Percentiles rank a stretch among this genome's conserved stretches.
Conservation (phyloP, 2,113 vertebrate genomes). For the Okapia johnstoni region DNA sequence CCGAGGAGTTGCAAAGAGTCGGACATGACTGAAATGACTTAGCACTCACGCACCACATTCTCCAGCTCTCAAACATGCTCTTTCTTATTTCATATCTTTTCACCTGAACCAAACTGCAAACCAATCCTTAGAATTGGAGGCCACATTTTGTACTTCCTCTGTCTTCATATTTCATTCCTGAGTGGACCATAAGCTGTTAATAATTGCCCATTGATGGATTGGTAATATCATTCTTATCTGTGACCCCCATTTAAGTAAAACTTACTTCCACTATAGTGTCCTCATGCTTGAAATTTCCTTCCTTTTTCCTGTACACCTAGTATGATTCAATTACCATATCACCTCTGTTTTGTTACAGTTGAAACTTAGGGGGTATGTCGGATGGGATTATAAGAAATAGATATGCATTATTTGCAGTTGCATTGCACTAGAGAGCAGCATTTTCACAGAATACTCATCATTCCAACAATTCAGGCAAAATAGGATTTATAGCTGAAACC, state of each 20-base stretch:
- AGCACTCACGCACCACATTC: neutral
- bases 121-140: neutral
- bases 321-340: neutral
- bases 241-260: neutral
- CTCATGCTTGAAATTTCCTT: neutral
- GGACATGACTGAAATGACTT: neutral
- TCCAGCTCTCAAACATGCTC: neutral
- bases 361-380: neutral
- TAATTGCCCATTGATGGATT: neutral
- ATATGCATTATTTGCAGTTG: conserved; percentile 31
- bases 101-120: neutral
- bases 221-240: neutral
- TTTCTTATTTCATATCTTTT: neutral
- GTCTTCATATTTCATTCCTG: neutral
- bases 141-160: neutral
- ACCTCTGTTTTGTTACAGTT: neutral
- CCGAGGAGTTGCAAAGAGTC: neutral
- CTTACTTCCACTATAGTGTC: neutral
- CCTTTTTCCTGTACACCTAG: neutral
- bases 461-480: conserved; percentile 13
- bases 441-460: conserved; percentile 45
- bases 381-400: neutral
- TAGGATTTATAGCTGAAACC: conserved; percentile 33
- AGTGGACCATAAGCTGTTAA: neutral
- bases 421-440: conserved; percentile 51